These are phyloP conservation scores for Ennomos fuscantarius DNA, from an alignment of 2,888 invertebrate genomes.

Conservation along the genomic window DNA sequence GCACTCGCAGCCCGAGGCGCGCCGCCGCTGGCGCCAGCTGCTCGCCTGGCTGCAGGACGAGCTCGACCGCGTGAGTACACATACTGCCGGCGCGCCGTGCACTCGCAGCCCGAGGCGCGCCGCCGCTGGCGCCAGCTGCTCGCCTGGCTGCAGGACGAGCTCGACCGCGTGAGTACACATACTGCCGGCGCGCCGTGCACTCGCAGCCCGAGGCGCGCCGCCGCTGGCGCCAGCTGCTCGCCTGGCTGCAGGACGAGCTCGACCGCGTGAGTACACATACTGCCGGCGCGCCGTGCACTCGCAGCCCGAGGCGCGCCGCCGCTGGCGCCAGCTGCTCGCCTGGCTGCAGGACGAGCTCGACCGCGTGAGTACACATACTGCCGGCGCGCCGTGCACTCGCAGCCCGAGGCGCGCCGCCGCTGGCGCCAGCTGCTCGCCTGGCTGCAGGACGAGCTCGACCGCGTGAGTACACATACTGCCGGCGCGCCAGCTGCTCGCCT, in stretches of 20 bases:
- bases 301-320: constrained; percentile 87
- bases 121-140: constrained; percentile 54
- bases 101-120: constrained; percentile 89
- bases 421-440: no score
- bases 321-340: constrained; percentile 75
- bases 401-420: no score
- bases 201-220: constrained; percentile 88
- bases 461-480: no score
- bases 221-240: constrained; percentile 64
- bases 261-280: constrained; percentile 85
- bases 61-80: constrained; percentile 88
- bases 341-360: constrained; percentile 99
- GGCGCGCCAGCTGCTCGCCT: no score
- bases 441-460: no score
- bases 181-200: constrained; percentile 85
- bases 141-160: constrained; percentile 97
- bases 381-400: no score
- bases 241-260: constrained; percentile 98
- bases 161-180: constrained; percentile 87
- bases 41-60: constrained; percentile 98
- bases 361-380: constrained; percentile 73
- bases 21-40: constrained; percentile 94
- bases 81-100: constrained; percentile 82
- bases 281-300: constrained; percentile 87
- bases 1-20: constrained; percentile 90